Conservation (phyloP, 2,797 vertebrate species). For the Hoplostethus atlanticus region DNA sequence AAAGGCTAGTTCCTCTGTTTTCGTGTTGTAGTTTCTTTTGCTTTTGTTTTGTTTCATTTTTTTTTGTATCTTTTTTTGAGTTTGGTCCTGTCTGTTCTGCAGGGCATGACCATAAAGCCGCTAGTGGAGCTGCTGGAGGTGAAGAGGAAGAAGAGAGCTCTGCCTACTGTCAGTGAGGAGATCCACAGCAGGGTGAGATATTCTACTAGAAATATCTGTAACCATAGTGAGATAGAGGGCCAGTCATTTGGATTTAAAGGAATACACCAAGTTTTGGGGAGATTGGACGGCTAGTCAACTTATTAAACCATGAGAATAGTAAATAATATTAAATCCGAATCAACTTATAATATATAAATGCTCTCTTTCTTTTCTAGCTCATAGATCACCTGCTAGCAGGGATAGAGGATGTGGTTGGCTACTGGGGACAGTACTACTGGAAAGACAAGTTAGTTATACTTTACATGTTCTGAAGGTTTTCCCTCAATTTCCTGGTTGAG, state of each 20-base stretch:
- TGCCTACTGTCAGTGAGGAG: constrained; percentile 88
- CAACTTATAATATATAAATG: no score
- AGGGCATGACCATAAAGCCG: constrained; percentile 90
- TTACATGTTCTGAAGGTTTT: no score
- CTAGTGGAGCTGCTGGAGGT: constrained; percentile 89
- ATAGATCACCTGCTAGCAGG: constrained; percentile 89
- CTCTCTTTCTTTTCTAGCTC: constrained; percentile 74
- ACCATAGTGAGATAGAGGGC: no score
- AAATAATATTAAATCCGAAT: no score
- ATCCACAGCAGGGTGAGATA: constrained; percentile 87
- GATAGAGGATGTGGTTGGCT: constrained; percentile 90
- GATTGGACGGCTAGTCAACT: no score
- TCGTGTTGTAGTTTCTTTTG: no score
- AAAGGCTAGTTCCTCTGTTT: not conserved
- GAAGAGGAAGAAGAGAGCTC: constrained; percentile 86
- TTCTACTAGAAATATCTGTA: not conserved
- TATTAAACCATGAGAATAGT: no score
- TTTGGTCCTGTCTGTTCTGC: constrained; percentile 36
- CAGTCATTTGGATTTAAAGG: no score
- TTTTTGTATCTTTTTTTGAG: not conserved
- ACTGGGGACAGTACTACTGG: constrained; percentile 92
- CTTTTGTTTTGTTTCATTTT: not conserved
- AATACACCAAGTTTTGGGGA: no score
- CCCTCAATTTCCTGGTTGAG: not conserved
- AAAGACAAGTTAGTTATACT: constrained; percentile 87